Base-by-base conservation (phyloP, 2,888 invertebrate genomes). In the Scaeva pyrastri region DNA sequence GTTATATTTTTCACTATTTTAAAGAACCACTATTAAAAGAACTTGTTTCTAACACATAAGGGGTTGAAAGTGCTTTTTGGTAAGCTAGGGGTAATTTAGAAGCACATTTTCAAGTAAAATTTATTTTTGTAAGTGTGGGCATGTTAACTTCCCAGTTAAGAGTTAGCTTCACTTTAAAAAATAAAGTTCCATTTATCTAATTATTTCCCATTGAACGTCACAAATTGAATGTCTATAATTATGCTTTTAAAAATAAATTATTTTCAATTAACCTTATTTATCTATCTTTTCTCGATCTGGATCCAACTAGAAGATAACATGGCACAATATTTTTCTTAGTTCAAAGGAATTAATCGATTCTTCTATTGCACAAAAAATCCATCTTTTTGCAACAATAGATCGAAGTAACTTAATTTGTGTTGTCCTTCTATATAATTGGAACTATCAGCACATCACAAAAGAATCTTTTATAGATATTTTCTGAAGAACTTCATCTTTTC, bases 351-450 rank as follows among this genome's bases (percentile, higher is more conserved):
- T 21, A 31, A 48, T 43, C 6, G 23, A 41, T 62, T 52, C 41
- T 21, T 52, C 52, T 21, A 12, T 62, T 74, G 12, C 52, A 48
- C 8, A 10, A 36, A 52, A 8, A 43, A 3, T 36, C 19, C 36
- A 36, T 43, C 23, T 41, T 71, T 62, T 56, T 11, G 58, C 11
- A 55, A 72, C 55, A 68, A 68, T 74, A 68, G 36, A 60, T 68
- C 48, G 21, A 7, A 58, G 2, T 8, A 12, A 60, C 60, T 60
- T 21, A 62, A 62, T 39, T 16, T 12, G 6, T 62, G 23, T 43
- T 43, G 43, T 23, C 23, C 23, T 10, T 23, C 43, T 0, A 16
- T 23, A 48, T 10, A 6, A 14, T 21, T 8, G 2, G n/a, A 62
- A 41, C 60, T 21, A 19, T 21, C 12, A 55, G 26, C 26, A 55